A percentile compares a stretch with the other conserved stretches of the same genome.
Evolutionary conservation across 2,113 vertebrate species (phyloP).

Genomic region (Poeciliopsis retropinna): DNA sequence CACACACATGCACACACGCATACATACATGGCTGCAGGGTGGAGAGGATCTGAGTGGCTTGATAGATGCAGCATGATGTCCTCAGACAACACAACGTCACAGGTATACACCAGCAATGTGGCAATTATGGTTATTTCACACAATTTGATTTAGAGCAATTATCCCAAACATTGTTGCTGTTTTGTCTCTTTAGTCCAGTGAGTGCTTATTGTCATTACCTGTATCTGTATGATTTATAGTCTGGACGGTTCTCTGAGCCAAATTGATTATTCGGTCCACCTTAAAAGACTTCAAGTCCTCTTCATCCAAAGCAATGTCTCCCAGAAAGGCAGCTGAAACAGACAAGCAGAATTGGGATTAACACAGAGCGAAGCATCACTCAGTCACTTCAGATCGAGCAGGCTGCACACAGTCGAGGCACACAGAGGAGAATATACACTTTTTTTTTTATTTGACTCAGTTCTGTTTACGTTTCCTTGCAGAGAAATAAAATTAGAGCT

Average conservation of each 20-base stretch:
- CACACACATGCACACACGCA: neutral
- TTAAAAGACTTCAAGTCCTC: slow-evolving; percentile 89
- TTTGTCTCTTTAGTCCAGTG: neutral
- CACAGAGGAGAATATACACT: slow-evolving; percentile 21
- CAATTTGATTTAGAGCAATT: slow-evolving; percentile 1
- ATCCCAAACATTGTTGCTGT: neutral
- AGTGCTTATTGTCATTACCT: slow-evolving; percentile 61
- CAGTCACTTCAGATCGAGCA: slow-evolving; percentile 30
- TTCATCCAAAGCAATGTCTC: slow-evolving; percentile 95
- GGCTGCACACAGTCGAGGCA: slow-evolving; percentile 1
- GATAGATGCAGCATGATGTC: slow-evolving; percentile 10
- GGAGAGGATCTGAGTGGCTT: slow-evolving; percentile 15
- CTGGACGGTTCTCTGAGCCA: slow-evolving; percentile 77
- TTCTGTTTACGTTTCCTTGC: slow-evolving; percentile 27
- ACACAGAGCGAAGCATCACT: slow-evolving; percentile 14
- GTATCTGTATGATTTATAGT: slow-evolving; percentile 71
- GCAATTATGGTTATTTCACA: neutral
- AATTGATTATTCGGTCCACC: slow-evolving; percentile 84
- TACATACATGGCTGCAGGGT: neutral
- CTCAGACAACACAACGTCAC: slow-evolving; percentile 1
- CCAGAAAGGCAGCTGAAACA: slow-evolving; percentile 89
- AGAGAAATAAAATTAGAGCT: slow-evolving; percentile 34
- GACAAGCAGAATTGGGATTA: slow-evolving; percentile 39
- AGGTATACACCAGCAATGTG: neutral
- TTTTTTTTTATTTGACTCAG: neutral